Evolutionary conservation across 2,888 invertebrate species (phyloP).

Genomic region (Patella caerulea): DNA sequence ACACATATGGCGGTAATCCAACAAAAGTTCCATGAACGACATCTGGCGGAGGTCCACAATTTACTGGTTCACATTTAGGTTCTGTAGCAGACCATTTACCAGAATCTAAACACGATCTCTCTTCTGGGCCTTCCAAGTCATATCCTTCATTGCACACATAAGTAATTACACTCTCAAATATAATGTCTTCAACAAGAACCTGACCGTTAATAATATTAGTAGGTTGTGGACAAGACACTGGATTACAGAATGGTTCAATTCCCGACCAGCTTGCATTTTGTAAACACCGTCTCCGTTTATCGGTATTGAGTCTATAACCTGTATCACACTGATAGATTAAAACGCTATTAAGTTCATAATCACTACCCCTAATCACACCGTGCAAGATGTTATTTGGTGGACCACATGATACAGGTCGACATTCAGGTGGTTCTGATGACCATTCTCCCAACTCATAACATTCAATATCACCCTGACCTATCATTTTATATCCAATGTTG

Average conservation of each 20-base stretch:
- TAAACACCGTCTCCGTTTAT: constrained; percentile 44
- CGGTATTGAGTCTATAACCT: constrained; percentile 59
- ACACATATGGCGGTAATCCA: constrained; percentile 33
- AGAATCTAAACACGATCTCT: constrained; percentile 37
- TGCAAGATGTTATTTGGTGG: constrained; percentile 60
- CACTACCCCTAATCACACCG: constrained; percentile 40
- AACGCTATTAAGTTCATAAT: constrained; percentile 41
- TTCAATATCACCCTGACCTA: constrained; percentile 41
- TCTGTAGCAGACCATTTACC: constrained; percentile 48
- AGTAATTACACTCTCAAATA: constrained; percentile 51
- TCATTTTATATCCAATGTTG: constrained; percentile 62
- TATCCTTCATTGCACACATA: constrained; percentile 55
- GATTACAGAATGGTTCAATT: constrained; percentile 61
- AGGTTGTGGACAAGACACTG: constrained; percentile 56
- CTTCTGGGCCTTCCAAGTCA: constrained; percentile 38
- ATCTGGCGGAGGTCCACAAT: constrained; percentile 17
- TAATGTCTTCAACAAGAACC: constrained; percentile 40
- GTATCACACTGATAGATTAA: constrained; percentile 52
- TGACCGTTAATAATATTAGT: constrained; percentile 43
- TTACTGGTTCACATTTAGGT: constrained; percentile 55
- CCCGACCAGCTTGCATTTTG: constrained; percentile 60
- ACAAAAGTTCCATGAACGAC: constrained; percentile 30
- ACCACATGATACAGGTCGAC: constrained; percentile 70
- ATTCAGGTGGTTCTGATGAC: constrained; percentile 49
- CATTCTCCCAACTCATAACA: constrained; percentile 61